Evolutionary conservation across 2,797 vertebrate species (phyloP).

Genomic region (Cryptoblepharus egeriae): DNA sequence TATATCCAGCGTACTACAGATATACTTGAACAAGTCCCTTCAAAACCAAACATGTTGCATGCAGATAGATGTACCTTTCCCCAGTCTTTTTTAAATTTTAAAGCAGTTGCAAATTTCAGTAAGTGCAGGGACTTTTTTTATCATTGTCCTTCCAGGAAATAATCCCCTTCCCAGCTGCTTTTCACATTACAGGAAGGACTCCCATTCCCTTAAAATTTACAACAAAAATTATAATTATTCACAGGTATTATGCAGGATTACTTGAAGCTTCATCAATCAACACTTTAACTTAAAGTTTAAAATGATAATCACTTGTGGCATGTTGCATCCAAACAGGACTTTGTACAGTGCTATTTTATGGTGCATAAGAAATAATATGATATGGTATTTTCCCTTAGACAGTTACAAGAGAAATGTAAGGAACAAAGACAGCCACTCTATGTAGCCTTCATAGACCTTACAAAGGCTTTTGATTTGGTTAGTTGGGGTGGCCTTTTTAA

Average conservation of each 20-base stretch:
- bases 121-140: background rate
- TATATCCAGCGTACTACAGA: background rate
- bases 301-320: background rate
- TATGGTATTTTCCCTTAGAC: too few species aligned
- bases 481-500: too few species aligned
- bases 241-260: background rate
- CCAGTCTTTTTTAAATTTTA: background rate
- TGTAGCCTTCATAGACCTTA: too few species aligned
- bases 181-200: background rate
- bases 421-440: too few species aligned
- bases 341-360: too few species aligned
- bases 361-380: background rate
- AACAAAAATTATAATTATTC: too few species aligned
- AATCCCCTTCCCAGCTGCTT: background rate
- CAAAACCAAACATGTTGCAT: background rate
- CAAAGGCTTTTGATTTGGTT: too few species aligned
- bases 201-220: background rate
- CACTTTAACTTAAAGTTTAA: slow-evolving; percentile 4
- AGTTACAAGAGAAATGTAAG: too few species aligned
- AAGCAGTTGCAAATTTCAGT: too few species aligned
- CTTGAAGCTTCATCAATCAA: background rate
- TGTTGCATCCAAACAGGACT: too few species aligned
- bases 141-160: background rate
- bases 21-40: background rate
- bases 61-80: background rate